Conservation (phyloP, 2,113 vertebrate genomes). For the Mesoclemmys tuberculata region DNA sequence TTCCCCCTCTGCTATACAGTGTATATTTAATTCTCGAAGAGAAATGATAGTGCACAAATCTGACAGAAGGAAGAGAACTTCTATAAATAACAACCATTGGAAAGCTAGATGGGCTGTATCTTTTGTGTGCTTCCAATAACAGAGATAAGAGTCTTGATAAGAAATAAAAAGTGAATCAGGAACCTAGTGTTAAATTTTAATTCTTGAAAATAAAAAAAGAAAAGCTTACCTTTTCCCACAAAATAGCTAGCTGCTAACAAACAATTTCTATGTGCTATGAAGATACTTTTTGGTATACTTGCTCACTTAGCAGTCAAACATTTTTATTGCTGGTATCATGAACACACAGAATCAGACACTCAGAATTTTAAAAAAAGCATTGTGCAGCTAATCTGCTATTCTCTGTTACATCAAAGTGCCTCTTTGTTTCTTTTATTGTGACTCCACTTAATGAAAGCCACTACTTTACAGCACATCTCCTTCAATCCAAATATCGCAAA, state of each 20-base stretch:
- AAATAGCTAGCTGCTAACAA: slow-evolving; percentile 11
- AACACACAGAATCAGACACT: neutral
- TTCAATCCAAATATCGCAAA: fast-evolving
- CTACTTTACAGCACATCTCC: neutral
- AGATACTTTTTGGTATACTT: neutral
- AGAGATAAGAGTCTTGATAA: neutral
- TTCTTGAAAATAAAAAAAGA: neutral
- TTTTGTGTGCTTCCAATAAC: neutral
- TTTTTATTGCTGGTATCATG: slow-evolving; percentile 25
- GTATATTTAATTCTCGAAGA: neutral
- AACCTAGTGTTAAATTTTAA: fast-evolving
- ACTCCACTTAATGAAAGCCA: slow-evolving; percentile 12
- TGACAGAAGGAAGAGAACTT: slow-evolving; percentile 53
- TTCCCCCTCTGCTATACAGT: slow-evolving; percentile 8
- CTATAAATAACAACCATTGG: slow-evolving; percentile 24
- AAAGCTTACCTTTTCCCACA: neutral
- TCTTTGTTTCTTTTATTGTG: slow-evolving; percentile 35
- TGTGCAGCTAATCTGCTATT: slow-evolving; percentile 46
- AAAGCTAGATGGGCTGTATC: neutral
- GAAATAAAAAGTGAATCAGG: neutral
- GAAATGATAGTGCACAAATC: neutral
- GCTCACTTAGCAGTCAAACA: slow-evolving; percentile 15
- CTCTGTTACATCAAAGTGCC: neutral
- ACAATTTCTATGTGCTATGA: neutral
- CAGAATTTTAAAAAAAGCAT: neutral